Conservation (phyloP, 2,113 vertebrate species). For the Tyto alba region DNA sequence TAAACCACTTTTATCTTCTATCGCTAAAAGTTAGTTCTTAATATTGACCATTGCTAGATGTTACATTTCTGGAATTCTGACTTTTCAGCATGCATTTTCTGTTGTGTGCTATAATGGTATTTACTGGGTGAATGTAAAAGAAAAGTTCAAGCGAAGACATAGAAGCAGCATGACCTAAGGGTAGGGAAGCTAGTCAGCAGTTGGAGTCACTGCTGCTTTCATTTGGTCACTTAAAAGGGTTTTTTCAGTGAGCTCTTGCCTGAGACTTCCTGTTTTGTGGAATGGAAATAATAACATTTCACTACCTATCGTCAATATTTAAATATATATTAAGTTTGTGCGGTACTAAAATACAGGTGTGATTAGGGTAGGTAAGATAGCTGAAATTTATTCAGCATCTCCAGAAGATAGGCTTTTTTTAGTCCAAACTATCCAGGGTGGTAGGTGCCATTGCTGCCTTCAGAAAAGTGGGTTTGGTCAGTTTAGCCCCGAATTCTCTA, state of each 20-base stretch:
- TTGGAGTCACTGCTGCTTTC: neutral
- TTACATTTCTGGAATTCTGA: fast-evolving
- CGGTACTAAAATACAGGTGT: neutral
- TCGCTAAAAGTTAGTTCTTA: neutral
- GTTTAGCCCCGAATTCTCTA: neutral
- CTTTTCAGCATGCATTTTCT: fast-evolving
- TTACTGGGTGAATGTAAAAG: neutral
- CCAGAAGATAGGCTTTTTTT: neutral
- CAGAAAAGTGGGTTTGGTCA: neutral
- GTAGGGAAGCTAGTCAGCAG: neutral
- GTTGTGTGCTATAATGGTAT: neutral
- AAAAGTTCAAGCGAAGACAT: neutral
- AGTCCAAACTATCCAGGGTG: neutral
- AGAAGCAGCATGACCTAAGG: neutral
- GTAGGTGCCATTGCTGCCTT: neutral
- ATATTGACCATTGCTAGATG: fast-evolving
- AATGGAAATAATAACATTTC: neutral
- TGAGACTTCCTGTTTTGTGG: neutral
- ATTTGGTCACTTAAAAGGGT: neutral
- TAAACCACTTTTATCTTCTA: neutral
- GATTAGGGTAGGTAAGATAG: neutral
- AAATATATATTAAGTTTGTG: neutral
- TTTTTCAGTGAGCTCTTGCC: neutral
- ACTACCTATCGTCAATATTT: neutral
- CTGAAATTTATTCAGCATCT: neutral